Percentiles rank a stretch among this genome's conserved stretches.
Conservation (phyloP, 2,113 vertebrate species). For the Barnardius zonarius region DNA sequence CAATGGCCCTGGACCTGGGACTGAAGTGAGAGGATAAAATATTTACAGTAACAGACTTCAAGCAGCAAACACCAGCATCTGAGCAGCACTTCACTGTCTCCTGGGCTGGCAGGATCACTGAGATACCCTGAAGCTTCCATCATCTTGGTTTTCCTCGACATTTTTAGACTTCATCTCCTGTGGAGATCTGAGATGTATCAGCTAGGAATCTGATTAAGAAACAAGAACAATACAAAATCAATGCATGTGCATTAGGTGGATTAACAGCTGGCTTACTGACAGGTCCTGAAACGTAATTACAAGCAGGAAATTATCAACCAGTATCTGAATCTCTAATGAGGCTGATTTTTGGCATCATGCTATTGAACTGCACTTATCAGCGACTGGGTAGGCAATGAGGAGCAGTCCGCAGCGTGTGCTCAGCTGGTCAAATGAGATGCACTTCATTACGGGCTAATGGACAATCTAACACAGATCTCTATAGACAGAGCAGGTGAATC, state of each 20-base stretch:
- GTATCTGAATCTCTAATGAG: not conserved
- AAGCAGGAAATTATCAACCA: not conserved
- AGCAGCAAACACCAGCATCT: not conserved
- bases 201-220: not conserved
- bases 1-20: not conserved
- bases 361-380: not conserved
- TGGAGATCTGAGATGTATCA: not conserved
- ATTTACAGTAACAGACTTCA: not conserved
- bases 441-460: not conserved
- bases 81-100: not conserved
- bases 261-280: not conserved
- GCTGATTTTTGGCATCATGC: not conserved
- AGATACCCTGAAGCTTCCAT: not conserved
- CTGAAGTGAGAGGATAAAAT: not conserved
- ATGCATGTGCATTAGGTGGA: not conserved
- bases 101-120: not conserved
- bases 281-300: not conserved
- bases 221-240: not conserved
- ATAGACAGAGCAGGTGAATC: not conserved
- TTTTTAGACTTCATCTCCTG: not conserved
- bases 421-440: not conserved
- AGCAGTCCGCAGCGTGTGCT: rapidly evolving
- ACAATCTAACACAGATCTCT: not conserved
- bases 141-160: not conserved
- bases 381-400: not conserved